phyloP scores from a whole-genome alignment of 2,797 vertebrate species.

The Psittacula echo region DNA sequence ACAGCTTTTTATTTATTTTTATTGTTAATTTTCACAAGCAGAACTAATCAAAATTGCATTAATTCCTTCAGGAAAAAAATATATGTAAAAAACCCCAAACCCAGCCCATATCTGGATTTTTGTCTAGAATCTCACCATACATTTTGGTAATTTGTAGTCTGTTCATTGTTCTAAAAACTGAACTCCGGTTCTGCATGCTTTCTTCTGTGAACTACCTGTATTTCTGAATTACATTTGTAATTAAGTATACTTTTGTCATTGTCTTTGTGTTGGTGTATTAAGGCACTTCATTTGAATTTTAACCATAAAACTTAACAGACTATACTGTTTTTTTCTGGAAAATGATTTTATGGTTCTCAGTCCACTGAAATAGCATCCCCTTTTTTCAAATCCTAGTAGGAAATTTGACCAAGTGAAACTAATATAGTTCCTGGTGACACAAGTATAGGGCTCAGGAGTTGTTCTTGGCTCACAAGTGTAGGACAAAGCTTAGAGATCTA shows the following conservation, averaged over 20 bases:
- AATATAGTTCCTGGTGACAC: neutral
- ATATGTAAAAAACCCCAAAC: rapidly evolving
- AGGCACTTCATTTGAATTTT: conserved; percentile 1
- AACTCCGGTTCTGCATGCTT: neutral
- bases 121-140: neutral
- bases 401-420: conserved; percentile 14
- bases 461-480: neutral
- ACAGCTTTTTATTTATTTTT: neutral
- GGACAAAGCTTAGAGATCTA: neutral
- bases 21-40: neutral
- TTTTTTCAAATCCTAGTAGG: neutral
- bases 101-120: neutral
- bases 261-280: neutral
- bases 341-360: neutral
- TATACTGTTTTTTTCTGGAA: conserved; percentile 27
- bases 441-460: neutral
- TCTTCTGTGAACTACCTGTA: neutral
- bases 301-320: neutral
- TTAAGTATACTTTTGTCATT: neutral
- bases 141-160: neutral
- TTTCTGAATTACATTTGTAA: neutral
- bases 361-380: neutral
- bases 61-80: neutral
- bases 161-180: neutral
- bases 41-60: neutral